A percentile compares a stretch with the other conserved stretches of the same genome.
Conservation (phyloP, 53 echinoderm and acorn worm species). For the Temnopleurus reevesii region DNA sequence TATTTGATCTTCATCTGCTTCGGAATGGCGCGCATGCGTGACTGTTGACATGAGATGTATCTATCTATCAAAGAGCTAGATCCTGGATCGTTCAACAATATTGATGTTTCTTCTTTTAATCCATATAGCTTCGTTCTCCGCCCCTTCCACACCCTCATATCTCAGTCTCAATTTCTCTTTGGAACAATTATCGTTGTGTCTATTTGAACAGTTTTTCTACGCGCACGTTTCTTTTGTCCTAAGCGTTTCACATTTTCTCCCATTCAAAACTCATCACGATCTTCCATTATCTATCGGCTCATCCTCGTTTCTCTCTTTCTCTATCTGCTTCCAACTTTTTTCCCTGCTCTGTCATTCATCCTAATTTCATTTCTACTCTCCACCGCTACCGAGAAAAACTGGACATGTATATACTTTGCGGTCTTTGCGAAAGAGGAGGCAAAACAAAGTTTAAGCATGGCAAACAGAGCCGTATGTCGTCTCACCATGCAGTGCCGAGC, state of each 20-base stretch:
- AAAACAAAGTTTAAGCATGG: conserved; percentile 48
- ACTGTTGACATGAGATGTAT: too few species aligned
- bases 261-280: not conserved
- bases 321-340: not conserved
- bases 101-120: too few species aligned
- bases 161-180: not conserved
- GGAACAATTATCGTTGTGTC: not conserved
- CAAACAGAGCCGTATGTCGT: conserved; percentile 52
- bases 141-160: not conserved
- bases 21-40: too few species aligned
- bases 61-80: too few species aligned
- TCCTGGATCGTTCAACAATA: too few species aligned
- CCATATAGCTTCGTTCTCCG: not conserved
- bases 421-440: conserved; percentile 22
- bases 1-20: too few species aligned
- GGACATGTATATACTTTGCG: conserved; percentile 27
- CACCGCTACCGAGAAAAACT: not conserved
- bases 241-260: not conserved
- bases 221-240: not conserved
- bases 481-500: not conserved
- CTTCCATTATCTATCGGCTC: not conserved
- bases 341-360: not conserved
- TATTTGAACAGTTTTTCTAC: not conserved
- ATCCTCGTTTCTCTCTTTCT: not conserved
- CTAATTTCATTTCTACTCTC: conserved; percentile 1